phyloP scores from a whole-genome alignment of 1,140 invertebrate genomes.

The Calliphora vicina region DNA sequence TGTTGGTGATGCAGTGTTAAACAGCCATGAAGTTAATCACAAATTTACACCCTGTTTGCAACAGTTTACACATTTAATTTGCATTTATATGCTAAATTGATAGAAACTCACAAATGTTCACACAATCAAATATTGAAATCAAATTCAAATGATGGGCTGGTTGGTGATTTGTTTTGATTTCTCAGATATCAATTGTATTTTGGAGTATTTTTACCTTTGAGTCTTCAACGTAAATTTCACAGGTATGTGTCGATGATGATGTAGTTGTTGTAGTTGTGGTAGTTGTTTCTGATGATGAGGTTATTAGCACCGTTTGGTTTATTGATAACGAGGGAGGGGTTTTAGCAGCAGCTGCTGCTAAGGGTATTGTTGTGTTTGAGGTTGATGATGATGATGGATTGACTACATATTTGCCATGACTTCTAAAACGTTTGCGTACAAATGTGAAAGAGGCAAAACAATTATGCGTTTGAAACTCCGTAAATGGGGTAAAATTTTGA shows the following conservation, averaged over 20 bases:
- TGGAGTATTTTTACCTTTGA: constrained; percentile 26
- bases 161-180: background rate
- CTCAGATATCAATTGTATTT: background rate
- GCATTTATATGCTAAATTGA: background rate
- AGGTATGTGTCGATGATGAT: constrained; percentile 14
- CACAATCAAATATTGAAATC: background rate
- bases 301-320: constrained; percentile 22
- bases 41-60: too few relatives aligned
- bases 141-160: background rate
- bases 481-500: background rate
- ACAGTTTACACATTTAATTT: background rate
- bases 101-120: background rate
- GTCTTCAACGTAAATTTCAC: constrained; percentile 6
- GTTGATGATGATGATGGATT: background rate
- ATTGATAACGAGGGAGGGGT: background rate
- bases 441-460: constrained; percentile 21
- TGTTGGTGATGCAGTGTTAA: too few relatives aligned
- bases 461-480: background rate
- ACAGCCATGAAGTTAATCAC: too few relatives aligned
- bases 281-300: constrained; percentile 23
- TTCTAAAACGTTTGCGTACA: constrained; percentile 24
- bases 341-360: background rate
- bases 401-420: constrained; percentile 25
- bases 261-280: background rate
- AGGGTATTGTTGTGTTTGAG: background rate